A percentile compares a stretch with the other conserved stretches of the same genome.
Evolutionary conservation across 2,888 invertebrate species (phyloP).

Genomic region (Drosophila aldrichi): DNA sequence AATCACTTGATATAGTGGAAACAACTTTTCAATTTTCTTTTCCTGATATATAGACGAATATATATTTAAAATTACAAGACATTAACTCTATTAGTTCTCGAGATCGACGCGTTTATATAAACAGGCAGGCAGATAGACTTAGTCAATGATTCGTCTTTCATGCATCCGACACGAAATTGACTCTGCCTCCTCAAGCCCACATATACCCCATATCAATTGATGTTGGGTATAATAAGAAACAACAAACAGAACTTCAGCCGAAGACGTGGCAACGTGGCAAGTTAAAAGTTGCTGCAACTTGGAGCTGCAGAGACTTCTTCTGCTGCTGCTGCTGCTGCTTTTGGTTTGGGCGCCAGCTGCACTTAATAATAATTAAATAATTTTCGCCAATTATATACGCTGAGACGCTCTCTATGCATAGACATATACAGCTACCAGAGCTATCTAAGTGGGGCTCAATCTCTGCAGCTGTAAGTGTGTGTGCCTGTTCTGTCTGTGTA

Average conservation of each 20-base stretch:
- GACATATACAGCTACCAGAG: constrained; percentile 17
- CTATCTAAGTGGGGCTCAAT: constrained; percentile 44
- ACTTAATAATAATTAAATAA: constrained; percentile 80
- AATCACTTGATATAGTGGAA: too few relatives aligned
- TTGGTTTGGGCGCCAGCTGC: constrained; percentile 44
- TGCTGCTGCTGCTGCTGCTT: constrained; percentile 3
- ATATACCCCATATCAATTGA: not conserved
- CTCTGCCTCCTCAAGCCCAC: not conserved
- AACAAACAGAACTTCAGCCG: constrained; percentile 37
- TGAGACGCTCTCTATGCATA: constrained; percentile 20
- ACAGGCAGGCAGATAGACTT: too few relatives aligned
- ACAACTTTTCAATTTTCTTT: not conserved
- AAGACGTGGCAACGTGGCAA: constrained; percentile 19
- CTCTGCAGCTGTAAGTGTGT: constrained; percentile 4
- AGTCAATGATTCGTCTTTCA: not conserved
- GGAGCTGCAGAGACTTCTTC: not conserved
- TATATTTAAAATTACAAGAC: not conserved
- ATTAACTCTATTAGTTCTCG: not conserved
- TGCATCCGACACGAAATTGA: too few relatives aligned
- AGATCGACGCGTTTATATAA: not conserved
- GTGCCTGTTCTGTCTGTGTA: not conserved
- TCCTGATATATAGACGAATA: not conserved
- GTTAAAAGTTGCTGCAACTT: constrained; percentile 30
- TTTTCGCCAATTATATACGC: constrained; percentile 72
- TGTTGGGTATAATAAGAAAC: constrained; percentile 4